Evolutionary conservation across 1,140 invertebrate species (phyloP), one percentile per base, ranked within the genome.

Genomic region (Conopomorpha cramerella): DNA sequence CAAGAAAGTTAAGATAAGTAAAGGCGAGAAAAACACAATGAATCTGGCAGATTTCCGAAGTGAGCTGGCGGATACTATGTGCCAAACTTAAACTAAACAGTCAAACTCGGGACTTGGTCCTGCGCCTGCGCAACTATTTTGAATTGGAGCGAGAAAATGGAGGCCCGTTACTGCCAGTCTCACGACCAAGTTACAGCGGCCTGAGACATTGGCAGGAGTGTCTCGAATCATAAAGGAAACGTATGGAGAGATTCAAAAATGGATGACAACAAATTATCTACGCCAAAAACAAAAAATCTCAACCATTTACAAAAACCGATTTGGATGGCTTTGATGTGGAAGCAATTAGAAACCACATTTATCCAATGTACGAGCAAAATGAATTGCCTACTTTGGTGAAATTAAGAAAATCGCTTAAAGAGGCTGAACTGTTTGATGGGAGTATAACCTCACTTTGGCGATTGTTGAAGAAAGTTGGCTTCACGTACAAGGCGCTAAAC

Each of bases 391-490:
- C 19, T 6, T 23, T 23, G 10, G 4, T 10, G 7, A 37, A 35
- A 8, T 15, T 42, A 19, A 1, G 19, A 8, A 10, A 1, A 12
- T 43, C 38, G 0, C 31, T 46, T 23, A n/a, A 36, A 32, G 32
- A 35, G 38, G 3, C 38, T 23, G 40, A 26, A 6, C 27, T 40
- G 16, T 39, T 36, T 23, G 6, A 1, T 19, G 36, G 41, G 1
- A 14, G 41, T 16, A 39, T 28, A 23, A 29, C 16, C 3, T 12
- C 46, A 12, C 14, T 48, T 34, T 19, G 30, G 10, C 23, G 36
- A 10, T 19, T 48, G 15, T 32, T 44, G 8, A 38, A 39, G 16
- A 3, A 18, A 4, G 37, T 42, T 30, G 39, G 39, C 1, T 46
- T 42, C 27, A 10, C 2, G 23, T 42, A 14, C 14, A 42, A 46